Base-by-base conservation (phyloP, 2,888 invertebrate genomes). In the Frankliniella intonsa region DNA sequence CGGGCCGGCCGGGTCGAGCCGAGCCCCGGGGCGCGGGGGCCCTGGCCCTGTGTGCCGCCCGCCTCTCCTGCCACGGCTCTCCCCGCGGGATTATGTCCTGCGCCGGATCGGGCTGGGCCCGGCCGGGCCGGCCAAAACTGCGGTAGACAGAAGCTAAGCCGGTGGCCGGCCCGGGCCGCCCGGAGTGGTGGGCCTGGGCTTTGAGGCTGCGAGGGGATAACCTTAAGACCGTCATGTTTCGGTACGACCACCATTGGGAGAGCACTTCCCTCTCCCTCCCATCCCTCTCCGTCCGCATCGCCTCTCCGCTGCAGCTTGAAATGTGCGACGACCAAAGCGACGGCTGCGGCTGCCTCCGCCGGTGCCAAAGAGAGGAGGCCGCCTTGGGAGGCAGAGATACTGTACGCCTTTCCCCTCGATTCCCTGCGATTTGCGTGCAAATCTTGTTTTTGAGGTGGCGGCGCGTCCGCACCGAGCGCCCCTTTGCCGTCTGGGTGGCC, bases 371-470 rank as follows among this genome's bases (percentile, higher is more conserved):
- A 12, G n/a, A n/a, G 11, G n/a, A 19, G 55, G 55, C 55, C 55
- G 38, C 38, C 38, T 38, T 38, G 38, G 38, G 38, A 38, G 38
- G 38, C 69, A 25, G 25, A 25, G 69, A 76, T 25, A 38, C 38
- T 11, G 55, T 11, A 38, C 38, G 25, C 25, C 69, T 22, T 25
- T 8, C 25, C 38, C 38, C 38, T 76, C 25, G 69, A 25, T 76
- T 0, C 69, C 5, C 38, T 2, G 22, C 69, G 25, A 76, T 76
- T 76, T 76, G 69, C 69, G 69, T 76, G 25, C 69, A 76, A 76
- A 76, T 76, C 69, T 25, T 76, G 69, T 76, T 76, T 76, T 76
- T 14, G 55, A 55, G 17, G 55, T 19, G 69, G 69, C 69, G 69
- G 69, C 25, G 69, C 25, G 69, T 25, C 22, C 69, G 10, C 22